Evolutionary conservation across 2,113 vertebrate species (phyloP), one percentile per base, ranked within the genome.

Genomic region (Tyto alba): DNA sequence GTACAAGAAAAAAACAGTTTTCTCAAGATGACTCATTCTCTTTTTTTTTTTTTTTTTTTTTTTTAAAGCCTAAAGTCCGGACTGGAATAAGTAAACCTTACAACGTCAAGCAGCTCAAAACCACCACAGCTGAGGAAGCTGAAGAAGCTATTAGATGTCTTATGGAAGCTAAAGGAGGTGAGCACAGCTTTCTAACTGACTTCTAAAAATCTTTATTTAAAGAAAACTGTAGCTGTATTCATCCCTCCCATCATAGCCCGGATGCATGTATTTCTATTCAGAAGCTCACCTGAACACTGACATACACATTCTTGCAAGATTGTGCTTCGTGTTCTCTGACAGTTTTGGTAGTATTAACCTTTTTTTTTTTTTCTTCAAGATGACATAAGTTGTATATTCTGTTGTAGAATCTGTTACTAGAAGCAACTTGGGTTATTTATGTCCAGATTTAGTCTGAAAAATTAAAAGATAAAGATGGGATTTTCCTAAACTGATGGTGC

Each of bases 81-180:
- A 98, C 97, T 48, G 98, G 98, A 66, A 98, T 98, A 88, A 98
- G 98, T 72, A 98, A 98, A 81, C 98, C 98, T 32, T 98, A 98
- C 59, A 98, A 98, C 0, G 98, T 98, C 69, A 98, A 98, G 92
- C 98, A 98, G 94, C 98, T 98, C 97, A 98, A 98, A 96, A 98
- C 98, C 16, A 98, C 98, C 64, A 98, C 98, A 16, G 97, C 98
- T 17, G 95, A 97, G 92, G 98, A 98, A 97, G 98, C 98, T 9
- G 98, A 98, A 93, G 98, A 97, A 92, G 98, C 98, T 3, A 98
- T 98, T 81, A 96, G 98, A 36, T 98, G 97, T 93, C 97, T 98
- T 41, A 98, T 98, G 97, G 98, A 98, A 94, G 97, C 96, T 59
- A 94, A 96, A 93, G 97, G 96, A 96, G 98, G 98, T 98, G 48